These are phyloP conservation scores for Phortica okadai DNA, from an alignment of 2,888 invertebrate species.

Conservation along the genomic window DNA sequence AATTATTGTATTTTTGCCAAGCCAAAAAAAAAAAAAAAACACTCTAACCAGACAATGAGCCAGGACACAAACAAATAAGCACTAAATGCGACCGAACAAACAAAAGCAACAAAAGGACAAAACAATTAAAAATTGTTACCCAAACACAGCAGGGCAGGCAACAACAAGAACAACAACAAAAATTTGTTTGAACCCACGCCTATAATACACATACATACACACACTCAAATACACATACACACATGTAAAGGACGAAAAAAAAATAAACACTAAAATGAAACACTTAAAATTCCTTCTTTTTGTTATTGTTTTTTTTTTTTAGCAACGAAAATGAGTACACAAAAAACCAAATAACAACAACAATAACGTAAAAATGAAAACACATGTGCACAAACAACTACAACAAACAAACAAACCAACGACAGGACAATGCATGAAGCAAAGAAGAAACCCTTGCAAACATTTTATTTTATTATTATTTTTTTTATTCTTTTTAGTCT, in stretches of 20 bases:
- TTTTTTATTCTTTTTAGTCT: neutral
- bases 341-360: constrained; percentile 54
- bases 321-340: neutral
- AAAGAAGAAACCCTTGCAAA: constrained; percentile 53
- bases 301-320: neutral
- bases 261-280: constrained; percentile 17
- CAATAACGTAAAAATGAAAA: constrained; percentile 52
- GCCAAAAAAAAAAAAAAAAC: neutral
- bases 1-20: constrained; percentile 24
- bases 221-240: neutral
- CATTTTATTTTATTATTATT: neutral
- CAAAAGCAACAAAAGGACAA: constrained; percentile 44
- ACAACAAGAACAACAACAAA: constrained; percentile 26
- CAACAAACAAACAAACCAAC: constrained; percentile 43
- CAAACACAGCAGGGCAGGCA: constrained; percentile 40
- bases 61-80: neutral
- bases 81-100: constrained; percentile 49
- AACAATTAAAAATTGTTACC: constrained; percentile 60
- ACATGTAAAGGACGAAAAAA: neutral
- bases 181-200: constrained; percentile 66
- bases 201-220: constrained; percentile 50
- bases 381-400: constrained; percentile 58
- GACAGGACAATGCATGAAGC: constrained; percentile 27
- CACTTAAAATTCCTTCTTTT: constrained; percentile 27
- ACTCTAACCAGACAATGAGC: neutral